Percentiles rank a stretch among this genome's conserved stretches.
Evolutionary conservation across 1,140 invertebrate species (phyloP).

Genomic region (Euschistus heros): DNA sequence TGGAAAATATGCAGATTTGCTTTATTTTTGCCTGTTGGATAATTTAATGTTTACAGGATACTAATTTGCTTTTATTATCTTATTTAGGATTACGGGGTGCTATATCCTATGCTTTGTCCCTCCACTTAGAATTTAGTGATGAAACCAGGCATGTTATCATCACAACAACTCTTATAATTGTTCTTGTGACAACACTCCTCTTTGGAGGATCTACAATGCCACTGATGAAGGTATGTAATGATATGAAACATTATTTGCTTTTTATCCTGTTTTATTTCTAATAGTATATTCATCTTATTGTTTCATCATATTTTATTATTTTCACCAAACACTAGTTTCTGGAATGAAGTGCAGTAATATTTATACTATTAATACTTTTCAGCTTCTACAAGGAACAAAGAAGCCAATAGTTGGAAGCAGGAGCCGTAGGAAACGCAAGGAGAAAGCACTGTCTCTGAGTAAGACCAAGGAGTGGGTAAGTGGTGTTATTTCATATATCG

Average conservation of each 20-base stretch:
- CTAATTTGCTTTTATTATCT: background rate
- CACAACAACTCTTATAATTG: slow-evolving; percentile 92
- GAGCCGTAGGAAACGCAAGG: slow-evolving; percentile 51
- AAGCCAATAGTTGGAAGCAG: slow-evolving; percentile 41
- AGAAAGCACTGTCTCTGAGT: slow-evolving; percentile 81
- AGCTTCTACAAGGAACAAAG: slow-evolving; percentile 50
- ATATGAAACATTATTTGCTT: background rate
- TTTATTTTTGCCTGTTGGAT: background rate
- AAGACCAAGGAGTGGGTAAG: slow-evolving; percentile 92
- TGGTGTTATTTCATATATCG: slow-evolving; percentile 10
- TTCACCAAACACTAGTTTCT: background rate
- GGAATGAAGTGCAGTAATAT: background rate
- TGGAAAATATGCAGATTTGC: background rate
- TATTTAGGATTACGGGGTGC: slow-evolving; percentile 78
- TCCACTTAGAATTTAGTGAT: slow-evolving; percentile 89
- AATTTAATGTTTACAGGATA: background rate
- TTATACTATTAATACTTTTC: slow-evolving; percentile 23
- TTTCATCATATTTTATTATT: background rate
- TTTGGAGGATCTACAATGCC: slow-evolving; percentile 97
- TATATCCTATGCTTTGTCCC: slow-evolving; percentile 92
- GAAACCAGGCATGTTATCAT: slow-evolving; percentile 92
- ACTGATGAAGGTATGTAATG: slow-evolving; percentile 67
- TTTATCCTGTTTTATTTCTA: slow-evolving; percentile 22
- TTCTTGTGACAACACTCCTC: slow-evolving; percentile 87
- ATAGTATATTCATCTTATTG: slow-evolving; percentile 37